These are phyloP conservation scores for Morone saxatilis DNA, from an alignment of 2,113 vertebrate genomes.

Conservation along the genomic window DNA sequence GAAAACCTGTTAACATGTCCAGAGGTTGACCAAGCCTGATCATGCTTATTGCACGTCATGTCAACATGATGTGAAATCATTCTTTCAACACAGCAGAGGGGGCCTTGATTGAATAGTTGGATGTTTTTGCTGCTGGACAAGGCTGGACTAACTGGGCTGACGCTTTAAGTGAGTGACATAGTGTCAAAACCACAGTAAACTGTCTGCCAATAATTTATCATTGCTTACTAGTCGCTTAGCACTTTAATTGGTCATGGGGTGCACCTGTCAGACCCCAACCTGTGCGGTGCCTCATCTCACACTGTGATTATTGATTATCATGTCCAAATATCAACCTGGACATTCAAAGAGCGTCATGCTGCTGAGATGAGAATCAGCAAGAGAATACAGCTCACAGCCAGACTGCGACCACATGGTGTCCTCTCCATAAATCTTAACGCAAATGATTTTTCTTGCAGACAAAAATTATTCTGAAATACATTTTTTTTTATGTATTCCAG, in stretches of 20 bases:
- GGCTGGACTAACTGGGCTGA: not conserved
- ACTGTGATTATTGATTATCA: slow-evolving; percentile 71
- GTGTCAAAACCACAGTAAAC: slow-evolving; percentile 44
- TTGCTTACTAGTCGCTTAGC: slow-evolving; percentile 41
- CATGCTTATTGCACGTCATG: slow-evolving; percentile 18
- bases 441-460: slow-evolving; percentile 30
- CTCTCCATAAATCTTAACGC: slow-evolving; percentile 41
- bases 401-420: slow-evolving; percentile 18
- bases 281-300: slow-evolving; percentile 43
- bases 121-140: slow-evolving; percentile 28
- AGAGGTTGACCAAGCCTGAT: slow-evolving; percentile 14
- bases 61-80: slow-evolving; percentile 54
- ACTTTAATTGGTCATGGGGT: slow-evolving; percentile 62
- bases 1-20: slow-evolving; percentile 33
- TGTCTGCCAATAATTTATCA: slow-evolving; percentile 60
- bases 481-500: slow-evolving; percentile 23
- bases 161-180: slow-evolving; percentile 33
- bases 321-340: slow-evolving; percentile 61
- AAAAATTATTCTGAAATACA: slow-evolving; percentile 23
- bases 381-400: slow-evolving; percentile 36
- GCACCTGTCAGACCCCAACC: slow-evolving; percentile 64
- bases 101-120: slow-evolving; percentile 5
- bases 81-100: slow-evolving; percentile 20
- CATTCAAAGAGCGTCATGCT: slow-evolving; percentile 35
- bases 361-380: slow-evolving; percentile 39